These are phyloP conservation scores for Thymelicus sylvestris DNA, from an alignment of 2,888 invertebrate genomes.

Conservation along the genomic window DNA sequence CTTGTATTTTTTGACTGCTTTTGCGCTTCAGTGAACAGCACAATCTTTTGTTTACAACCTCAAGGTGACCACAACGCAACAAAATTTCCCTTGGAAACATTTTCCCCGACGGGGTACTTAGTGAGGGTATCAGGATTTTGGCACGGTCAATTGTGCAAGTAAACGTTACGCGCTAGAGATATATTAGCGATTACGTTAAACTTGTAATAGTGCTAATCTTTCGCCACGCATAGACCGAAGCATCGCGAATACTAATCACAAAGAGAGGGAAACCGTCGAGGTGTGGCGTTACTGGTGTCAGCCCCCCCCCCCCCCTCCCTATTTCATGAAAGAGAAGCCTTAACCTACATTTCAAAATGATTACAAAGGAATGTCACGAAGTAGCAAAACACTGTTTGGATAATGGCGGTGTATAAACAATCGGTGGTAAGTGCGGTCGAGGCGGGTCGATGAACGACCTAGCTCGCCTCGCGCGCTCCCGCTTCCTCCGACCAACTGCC, in stretches of 20 bases:
- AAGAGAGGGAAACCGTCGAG: constrained; percentile 45
- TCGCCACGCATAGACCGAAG: constrained; percentile 34
- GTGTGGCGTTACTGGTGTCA: constrained; percentile 26
- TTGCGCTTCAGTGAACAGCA: too few relatives aligned
- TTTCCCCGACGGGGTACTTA: background rate
- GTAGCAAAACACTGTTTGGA: constrained; percentile 75
- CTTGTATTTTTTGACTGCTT: background rate
- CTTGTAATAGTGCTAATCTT: constrained; percentile 36
- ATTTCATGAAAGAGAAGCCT: constrained; percentile 70
- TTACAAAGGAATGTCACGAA: constrained; percentile 83
- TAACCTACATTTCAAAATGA: constrained; percentile 77
- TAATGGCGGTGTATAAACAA: constrained; percentile 78
- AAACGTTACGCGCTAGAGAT: constrained; percentile 28
- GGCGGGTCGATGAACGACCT: constrained; percentile 82
- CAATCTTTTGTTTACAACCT: background rate
- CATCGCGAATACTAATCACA: constrained; percentile 38
- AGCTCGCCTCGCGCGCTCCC: constrained; percentile 63
- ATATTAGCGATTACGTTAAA: constrained; percentile 28
- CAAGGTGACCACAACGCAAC: background rate
- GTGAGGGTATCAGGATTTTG: background rate
- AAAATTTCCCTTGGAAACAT: constrained; percentile 4
- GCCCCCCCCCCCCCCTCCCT: too few relatives aligned
- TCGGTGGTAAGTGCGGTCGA: constrained; percentile 54
- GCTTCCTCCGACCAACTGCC: constrained; percentile 39
- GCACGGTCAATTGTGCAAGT: constrained; percentile 14